Evolutionary conservation across 2,888 invertebrate genomes (phyloP).

Genomic region (Linnaemya vulpina): DNA sequence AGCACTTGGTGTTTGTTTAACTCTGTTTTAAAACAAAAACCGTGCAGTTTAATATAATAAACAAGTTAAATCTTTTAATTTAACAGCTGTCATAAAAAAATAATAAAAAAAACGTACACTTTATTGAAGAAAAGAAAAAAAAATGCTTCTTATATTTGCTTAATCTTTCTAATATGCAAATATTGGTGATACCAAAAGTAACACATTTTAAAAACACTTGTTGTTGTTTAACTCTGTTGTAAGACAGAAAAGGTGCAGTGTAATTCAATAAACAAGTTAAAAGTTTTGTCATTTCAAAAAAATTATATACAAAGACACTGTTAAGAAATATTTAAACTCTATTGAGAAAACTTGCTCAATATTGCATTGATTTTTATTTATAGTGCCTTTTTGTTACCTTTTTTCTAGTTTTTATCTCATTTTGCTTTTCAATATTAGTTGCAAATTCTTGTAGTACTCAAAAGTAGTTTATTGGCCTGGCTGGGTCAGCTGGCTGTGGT

Average conservation of each 20-base stretch:
- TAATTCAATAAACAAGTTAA: slow-evolving; percentile 47
- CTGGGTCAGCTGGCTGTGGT: slow-evolving; percentile 53
- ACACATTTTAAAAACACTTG: background rate
- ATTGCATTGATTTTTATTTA: slow-evolving; percentile 58
- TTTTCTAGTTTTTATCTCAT: slow-evolving; percentile 7
- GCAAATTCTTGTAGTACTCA: slow-evolving; percentile 39
- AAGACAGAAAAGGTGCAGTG: slow-evolving; percentile 48
- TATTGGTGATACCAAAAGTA: too few relatives aligned
- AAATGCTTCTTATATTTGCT: too few relatives aligned
- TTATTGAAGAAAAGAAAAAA: too few relatives aligned
- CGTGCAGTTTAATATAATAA: slow-evolving; percentile 46
- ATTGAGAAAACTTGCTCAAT: slow-evolving; percentile 4
- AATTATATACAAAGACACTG: slow-evolving; percentile 15
- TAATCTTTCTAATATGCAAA: too few relatives aligned
- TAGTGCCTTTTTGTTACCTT: background rate
- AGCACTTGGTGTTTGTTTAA: too few relatives aligned
- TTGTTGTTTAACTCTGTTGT: slow-evolving; percentile 6
- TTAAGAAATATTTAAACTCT: slow-evolving; percentile 14
- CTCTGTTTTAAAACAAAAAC: slow-evolving; percentile 23
- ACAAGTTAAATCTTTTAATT: slow-evolving; percentile 57
- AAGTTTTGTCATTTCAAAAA: slow-evolving; percentile 41
- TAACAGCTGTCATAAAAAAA: too few relatives aligned
- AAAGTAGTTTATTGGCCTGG: slow-evolving; percentile 68
- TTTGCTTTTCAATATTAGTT: too few relatives aligned
- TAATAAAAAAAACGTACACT: too few relatives aligned